Evolutionary conservation across 2,888 invertebrate genomes (phyloP), one percentile per base, ranked within the genome.

Genomic region (Serrognathus titanus): DNA sequence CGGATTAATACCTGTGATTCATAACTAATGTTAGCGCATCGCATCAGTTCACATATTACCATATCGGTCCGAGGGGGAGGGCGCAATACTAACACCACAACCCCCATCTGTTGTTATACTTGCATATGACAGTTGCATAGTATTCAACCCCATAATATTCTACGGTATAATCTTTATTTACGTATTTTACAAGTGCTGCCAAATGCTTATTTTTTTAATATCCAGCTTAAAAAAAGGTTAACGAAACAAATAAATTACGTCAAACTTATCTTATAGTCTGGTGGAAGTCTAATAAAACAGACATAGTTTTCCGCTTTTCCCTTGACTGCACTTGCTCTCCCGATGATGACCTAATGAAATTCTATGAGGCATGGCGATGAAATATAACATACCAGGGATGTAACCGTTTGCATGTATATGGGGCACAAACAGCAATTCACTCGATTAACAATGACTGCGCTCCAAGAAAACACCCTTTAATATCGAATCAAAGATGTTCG

Each of bases 241-340:
- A 77, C 78, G 54, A 82, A 81, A 16, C 16, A 16, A 70, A 72
- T 82, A 56, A 80, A 79, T 64, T 81, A 20, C 20, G 4, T 4
- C 20, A 4, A 20, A 31, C 24, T 31, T 31, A 7, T 43, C 24
- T 31, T 31, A 7, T 43, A 83, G 68, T 78, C 80, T 64, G 48
- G 76, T 61, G 59, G 66, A 64, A 68, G 68, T 70, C 69, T 71
- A 72, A 72, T 73, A 72, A 73, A 73, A 68, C 66, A 67, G 64
- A 62, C 66, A 69, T 68, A 66, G 67, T 68, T 66, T 68, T 72
- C 69, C 70, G 70, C 70, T 71, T 70, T 72, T 69, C 71, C 70
- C 73, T 72, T 66, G 69, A 68, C 64, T 71, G 71, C 66, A 68
- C 68, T 67, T 71, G 68, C 68, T 66, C 68, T 70, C 69, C 66